A percentile compares a stretch with the other conserved stretches of the same genome.
These are phyloP conservation scores for Sciurus niger DNA, from an alignment of 2,113 vertebrate genomes.

Conservation along the genomic window DNA sequence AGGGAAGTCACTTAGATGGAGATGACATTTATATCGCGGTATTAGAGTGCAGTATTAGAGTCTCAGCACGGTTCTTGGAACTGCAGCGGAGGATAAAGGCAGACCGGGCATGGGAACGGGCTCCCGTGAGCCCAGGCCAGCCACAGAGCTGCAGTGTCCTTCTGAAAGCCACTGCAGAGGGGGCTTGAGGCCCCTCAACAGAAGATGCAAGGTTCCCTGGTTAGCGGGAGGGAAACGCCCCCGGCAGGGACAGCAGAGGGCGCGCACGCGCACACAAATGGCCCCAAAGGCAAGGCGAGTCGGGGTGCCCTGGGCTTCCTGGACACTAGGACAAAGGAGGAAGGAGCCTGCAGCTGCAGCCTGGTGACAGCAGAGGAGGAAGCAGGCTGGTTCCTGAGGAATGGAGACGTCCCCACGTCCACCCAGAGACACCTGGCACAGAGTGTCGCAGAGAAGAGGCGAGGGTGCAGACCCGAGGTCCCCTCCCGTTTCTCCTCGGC, in stretches of 20 bases:
- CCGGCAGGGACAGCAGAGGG: too few relatives aligned
- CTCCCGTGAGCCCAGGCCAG: rapidly evolving
- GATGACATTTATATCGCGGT: background rate
- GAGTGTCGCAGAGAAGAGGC: background rate
- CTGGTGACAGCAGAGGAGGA: background rate
- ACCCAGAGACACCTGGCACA: background rate
- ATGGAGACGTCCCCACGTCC: background rate
- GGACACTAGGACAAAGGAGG: background rate
- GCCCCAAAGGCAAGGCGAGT: background rate
- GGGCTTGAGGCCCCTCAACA: background rate
- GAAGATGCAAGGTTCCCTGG: background rate
- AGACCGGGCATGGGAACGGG: background rate
- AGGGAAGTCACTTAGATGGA: background rate
- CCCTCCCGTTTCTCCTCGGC: rapidly evolving
- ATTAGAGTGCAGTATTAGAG: background rate
- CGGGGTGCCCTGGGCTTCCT: background rate
- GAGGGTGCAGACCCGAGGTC: rapidly evolving
- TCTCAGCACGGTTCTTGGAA: background rate
- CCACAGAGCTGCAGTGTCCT: background rate
- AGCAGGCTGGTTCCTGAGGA: background rate
- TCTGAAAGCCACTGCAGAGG: background rate
- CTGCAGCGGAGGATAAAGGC: background rate
- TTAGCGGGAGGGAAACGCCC: too few relatives aligned
- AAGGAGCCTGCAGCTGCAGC: background rate
- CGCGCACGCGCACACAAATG: too few relatives aligned